phyloP scores from a whole-genome alignment of 2,888 invertebrate species.

The Orthonychiurus folsomi region DNA sequence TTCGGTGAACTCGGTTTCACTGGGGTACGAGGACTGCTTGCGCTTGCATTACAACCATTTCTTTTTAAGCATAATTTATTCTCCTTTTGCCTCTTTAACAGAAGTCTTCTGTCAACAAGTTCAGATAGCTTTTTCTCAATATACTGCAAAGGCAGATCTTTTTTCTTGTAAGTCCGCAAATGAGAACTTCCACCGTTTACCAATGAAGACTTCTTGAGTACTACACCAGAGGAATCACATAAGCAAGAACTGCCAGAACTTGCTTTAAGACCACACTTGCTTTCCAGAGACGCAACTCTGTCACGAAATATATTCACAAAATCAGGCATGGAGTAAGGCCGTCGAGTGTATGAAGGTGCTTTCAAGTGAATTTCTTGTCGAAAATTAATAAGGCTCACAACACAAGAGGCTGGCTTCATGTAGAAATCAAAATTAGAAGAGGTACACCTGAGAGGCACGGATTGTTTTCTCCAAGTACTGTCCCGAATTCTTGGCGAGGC shows the following conservation, averaged over 20 bases:
- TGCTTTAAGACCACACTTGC: neutral
- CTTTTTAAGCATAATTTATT: neutral
- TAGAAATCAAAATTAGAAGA: slow-evolving; percentile 31
- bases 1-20: neutral
- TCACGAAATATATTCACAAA: neutral
- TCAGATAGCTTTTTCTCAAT: neutral
- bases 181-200: neutral
- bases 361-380: neutral
- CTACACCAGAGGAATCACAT: neutral
- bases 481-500: slow-evolving; percentile 72
- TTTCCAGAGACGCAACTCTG: neutral
- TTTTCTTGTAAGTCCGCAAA: neutral
- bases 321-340: neutral
- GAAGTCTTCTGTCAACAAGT: neutral
- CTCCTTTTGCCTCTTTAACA: neutral
- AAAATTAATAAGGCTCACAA: slow-evolving; percentile 7
- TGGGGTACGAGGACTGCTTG: neutral
- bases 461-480: slow-evolving; percentile 56
- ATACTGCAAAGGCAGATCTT: neutral
- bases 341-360: neutral
- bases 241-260: neutral
- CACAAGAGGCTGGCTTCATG: slow-evolving; percentile 34
- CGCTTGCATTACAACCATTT: neutral
- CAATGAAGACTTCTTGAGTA: neutral
- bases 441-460: slow-evolving; percentile 31